Evolutionary conservation across 2,113 vertebrate species (phyloP), one percentile per base, ranked within the genome.

Genomic region (Sinocyclocheilus maitianheensis): DNA sequence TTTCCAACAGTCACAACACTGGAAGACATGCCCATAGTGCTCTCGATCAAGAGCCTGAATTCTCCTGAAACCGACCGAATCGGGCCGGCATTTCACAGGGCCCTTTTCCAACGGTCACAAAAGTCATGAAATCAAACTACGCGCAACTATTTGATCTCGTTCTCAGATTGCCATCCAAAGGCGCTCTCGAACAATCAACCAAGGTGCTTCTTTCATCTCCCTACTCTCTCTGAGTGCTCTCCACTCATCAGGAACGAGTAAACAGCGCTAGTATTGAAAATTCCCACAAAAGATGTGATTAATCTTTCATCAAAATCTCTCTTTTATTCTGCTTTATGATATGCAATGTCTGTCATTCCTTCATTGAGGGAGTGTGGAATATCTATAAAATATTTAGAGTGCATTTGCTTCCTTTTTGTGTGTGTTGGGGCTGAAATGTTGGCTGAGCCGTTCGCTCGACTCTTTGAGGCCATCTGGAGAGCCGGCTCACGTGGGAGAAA

Each of bases 391-490:
- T 90, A 90, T 90, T 90, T 90, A 90, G 81, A 84, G 81, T 72
- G 63, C 81, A 81, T 90, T 87, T 81, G 86, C 87, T 87, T 84
- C 81, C 83, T 87, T 86, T 60, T 76, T 84, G 81, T 81, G 76
- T 85, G 83, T 86, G 84, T 86, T 55, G 76, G 84, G 84, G 79
- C 85, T 85, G 88, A 77, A 86, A 84, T 84, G 76, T 89, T 91
- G 90, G 90, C 90, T 84, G 86, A 26, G 81, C 86, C 62, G 85
- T 86, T 89, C 89, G 74, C 74, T 85, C 75, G 48, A 81, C 89
- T 90, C 89, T 91, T 91, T 91, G 89, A 89, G 89, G 85, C 90
- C 90, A 91, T 91, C 90, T 91, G 90, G 90, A 91, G 90, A 89
- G 90, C 80, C 80, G 60, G 89, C 88, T 86, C 86, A 81, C 72